Conservation (phyloP, 1,140 invertebrate species). For the Drosophila erecta region DNA sequence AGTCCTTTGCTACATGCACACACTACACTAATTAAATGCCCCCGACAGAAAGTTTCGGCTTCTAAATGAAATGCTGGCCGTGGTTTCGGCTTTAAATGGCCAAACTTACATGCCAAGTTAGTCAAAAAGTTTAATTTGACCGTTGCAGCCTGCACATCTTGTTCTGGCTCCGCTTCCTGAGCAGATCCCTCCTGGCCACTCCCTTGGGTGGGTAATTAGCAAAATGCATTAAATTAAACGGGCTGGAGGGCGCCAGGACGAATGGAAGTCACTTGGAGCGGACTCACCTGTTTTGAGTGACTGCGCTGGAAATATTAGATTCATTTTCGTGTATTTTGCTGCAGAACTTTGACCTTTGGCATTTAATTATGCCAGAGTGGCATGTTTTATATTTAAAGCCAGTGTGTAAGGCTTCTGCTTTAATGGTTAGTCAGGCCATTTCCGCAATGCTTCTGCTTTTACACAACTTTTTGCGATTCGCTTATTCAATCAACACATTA, state of each 20-base stretch:
- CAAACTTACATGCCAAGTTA: slow-evolving; percentile 68
- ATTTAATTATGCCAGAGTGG: neutral
- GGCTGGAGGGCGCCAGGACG: slow-evolving; percentile 29
- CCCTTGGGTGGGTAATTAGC: slow-evolving; percentile 67
- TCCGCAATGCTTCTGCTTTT: neutral
- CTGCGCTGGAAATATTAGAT: slow-evolving; percentile 17
- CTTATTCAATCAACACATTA: slow-evolving; percentile 47
- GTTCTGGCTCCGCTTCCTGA: slow-evolving; percentile 13
- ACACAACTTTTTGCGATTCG: slow-evolving; percentile 21
- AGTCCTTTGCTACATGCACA: slow-evolving; percentile 13
- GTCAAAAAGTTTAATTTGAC: slow-evolving; percentile 72
- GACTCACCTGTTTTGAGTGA: slow-evolving; percentile 40
- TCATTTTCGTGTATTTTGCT: neutral
- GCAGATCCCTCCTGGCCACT: slow-evolving; percentile 16
- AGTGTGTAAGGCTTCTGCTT: neutral
- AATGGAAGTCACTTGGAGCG: slow-evolving; percentile 20
- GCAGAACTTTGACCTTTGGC: neutral
- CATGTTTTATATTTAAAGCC: neutral
- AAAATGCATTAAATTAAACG: slow-evolving; percentile 80
- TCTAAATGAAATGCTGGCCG: slow-evolving; percentile 66
- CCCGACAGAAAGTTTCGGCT: slow-evolving; percentile 57
- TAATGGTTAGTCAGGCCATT: neutral
- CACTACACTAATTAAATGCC: slow-evolving; percentile 60
- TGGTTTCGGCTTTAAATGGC: slow-evolving; percentile 64
- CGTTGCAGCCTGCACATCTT: slow-evolving; percentile 26